These are phyloP conservation scores for Coregonus sp. DNA, from an alignment of 2,797 vertebrate species.

Conservation along the genomic window DNA sequence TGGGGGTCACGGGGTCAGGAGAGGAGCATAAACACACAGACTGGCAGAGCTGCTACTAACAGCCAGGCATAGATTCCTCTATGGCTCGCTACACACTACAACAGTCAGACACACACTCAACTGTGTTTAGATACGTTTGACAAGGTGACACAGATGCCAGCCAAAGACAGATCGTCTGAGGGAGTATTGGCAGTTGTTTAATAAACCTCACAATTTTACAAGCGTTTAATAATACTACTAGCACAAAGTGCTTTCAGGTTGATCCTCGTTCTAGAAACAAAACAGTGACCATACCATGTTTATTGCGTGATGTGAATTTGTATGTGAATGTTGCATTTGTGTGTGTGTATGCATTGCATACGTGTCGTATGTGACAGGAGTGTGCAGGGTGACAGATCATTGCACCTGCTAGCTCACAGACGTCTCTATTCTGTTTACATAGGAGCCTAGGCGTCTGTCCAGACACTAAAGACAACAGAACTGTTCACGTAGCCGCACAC, in stretches of 20 bases:
- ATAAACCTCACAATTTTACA: slow-evolving; percentile 57
- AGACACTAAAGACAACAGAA: slow-evolving; percentile 65
- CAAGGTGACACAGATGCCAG: slow-evolving; percentile 66
- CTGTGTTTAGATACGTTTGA: slow-evolving; percentile 70
- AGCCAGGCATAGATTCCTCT: slow-evolving; percentile 64
- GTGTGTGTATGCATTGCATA: slow-evolving; percentile 9
- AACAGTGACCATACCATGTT: not conserved
- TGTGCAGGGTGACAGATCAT: slow-evolving; percentile 51
- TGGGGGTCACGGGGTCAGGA: slow-evolving; percentile 63
- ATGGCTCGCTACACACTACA: slow-evolving; percentile 46
- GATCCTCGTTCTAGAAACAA: not conserved
- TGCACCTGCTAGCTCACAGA: slow-evolving; percentile 64
- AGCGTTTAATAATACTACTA: not conserved
- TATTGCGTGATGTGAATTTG: slow-evolving; percentile 18
- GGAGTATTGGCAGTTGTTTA: slow-evolving; percentile 58
- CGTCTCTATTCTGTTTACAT: slow-evolving; percentile 64
- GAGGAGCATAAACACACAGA: slow-evolving; percentile 69
- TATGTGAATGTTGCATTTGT: slow-evolving; percentile 31
- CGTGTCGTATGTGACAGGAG: slow-evolving; percentile 1
- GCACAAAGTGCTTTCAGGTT: not conserved
- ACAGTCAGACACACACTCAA: slow-evolving; percentile 50
- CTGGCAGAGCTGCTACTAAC: slow-evolving; percentile 56
- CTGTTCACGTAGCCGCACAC: slow-evolving; percentile 50
- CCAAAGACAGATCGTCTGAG: slow-evolving; percentile 62
- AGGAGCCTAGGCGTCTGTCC: slow-evolving; percentile 57